Evolutionary conservation across 1,140 invertebrate genomes (phyloP).

Genomic region (Lasaia peninsularis): DNA sequence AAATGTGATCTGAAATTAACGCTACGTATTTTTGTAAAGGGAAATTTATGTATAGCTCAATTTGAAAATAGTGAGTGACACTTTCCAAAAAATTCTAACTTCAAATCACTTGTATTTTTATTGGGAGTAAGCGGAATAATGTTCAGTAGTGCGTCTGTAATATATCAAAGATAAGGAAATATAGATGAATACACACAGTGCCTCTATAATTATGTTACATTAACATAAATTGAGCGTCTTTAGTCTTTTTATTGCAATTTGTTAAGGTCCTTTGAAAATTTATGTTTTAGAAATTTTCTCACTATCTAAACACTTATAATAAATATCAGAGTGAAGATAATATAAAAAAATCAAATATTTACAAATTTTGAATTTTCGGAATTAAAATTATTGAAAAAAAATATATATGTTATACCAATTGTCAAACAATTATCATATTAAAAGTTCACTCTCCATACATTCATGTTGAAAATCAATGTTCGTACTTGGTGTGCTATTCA

Average conservation of each 20-base stretch:
- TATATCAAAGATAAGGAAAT: conserved; percentile 38
- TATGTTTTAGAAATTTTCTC: neutral
- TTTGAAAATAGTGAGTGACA: conserved; percentile 32
- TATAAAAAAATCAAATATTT: too few species aligned
- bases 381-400: too few species aligned
- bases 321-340: too few species aligned
- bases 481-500: too few species aligned
- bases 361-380: too few species aligned
- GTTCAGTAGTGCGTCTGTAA: conserved; percentile 25
- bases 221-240: conserved; percentile 77
- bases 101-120: conserved; percentile 34
- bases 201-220: conserved; percentile 79
- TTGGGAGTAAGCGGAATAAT: conserved; percentile 12
- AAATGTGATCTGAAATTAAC: conserved; percentile 72
- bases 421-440: too few species aligned
- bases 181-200: conserved; percentile 77
- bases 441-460: too few species aligned
- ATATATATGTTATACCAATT: too few species aligned
- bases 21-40: conserved; percentile 73
- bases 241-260: conserved; percentile 62
- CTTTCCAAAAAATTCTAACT: neutral
- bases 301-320: too few species aligned
- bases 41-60: conserved; percentile 73
- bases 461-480: too few species aligned
- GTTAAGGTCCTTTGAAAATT: neutral